Base-by-base conservation (phyloP, 1,140 invertebrate species). In the Drosophila rhopaloa region DNA sequence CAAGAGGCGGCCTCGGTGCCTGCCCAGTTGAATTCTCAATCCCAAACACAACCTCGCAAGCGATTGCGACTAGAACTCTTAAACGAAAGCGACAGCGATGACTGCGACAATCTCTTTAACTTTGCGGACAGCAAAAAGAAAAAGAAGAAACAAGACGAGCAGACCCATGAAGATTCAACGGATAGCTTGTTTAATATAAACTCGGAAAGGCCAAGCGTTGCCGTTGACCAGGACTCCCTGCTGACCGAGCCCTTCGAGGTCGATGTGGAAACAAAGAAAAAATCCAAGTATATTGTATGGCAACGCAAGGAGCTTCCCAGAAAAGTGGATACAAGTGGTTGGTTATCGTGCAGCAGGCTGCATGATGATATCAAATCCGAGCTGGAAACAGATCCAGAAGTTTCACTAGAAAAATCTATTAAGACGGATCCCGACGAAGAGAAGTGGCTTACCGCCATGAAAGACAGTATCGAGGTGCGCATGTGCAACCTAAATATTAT, bases 321-420 rank as follows among this genome's bases (percentile, higher is more conserved):
- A 9, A 81, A 77, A 65, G 51, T 91, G 24, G 63, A 83, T 19
- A 37, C 67, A 1, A 76, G 75, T 40, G 83, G 68, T 27, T 91
- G 90, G 90, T 44, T 91, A 24, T 82, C 83, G 2, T 73, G 83
- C 65, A 84, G 79, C 83, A 68, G 83, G 65, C 75, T 86, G 50
- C 66, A 72, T 24, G 46, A 47, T 13, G 54, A 79, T 11, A 43
- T 63, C 11, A 83, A 82, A 47, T 8, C 61, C 0, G 73, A 85
- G 10, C 4, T 32, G 2, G 8, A 2, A 1, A 0, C 55, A 8
- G 58, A 80, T 65, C 19, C 44, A 19, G 56, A 70, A 51, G 35
- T 19, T 13, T 19, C 48, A 14, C 29, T 60, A 5, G 58, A 59
- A 8, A 9, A 14, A 1, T 59, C 63, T 0, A 19, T 83, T 10